Evolutionary conservation across 1,140 invertebrate species (phyloP).

Genomic region (Drosophila novamexicana): DNA sequence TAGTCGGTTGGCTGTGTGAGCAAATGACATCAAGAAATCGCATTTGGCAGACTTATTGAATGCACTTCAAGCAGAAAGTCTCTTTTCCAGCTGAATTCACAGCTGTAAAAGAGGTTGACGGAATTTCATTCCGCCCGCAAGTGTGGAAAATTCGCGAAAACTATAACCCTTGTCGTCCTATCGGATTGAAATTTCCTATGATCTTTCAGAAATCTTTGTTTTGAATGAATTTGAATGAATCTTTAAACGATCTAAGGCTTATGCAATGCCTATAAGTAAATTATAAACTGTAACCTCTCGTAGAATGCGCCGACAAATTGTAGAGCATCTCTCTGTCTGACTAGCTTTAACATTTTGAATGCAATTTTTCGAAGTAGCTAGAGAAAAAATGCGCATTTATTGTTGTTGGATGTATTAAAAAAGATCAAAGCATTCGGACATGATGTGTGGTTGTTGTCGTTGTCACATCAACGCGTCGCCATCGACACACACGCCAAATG

Average conservation of each 20-base stretch:
- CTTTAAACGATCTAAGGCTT: too few relatives aligned
- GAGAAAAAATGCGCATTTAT: conserved; percentile 23
- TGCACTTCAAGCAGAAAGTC: neutral
- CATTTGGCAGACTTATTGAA: neutral
- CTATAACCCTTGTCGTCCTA: too few relatives aligned
- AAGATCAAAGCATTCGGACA: conserved; percentile 67
- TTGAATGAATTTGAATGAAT: too few relatives aligned
- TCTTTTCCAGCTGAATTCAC: too few relatives aligned
- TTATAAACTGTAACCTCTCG: too few relatives aligned
- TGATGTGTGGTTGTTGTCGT: conserved; percentile 66
- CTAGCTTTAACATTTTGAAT: conserved; percentile 4
- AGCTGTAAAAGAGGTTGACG: too few relatives aligned
- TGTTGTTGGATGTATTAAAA: conserved; percentile 47
- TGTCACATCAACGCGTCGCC: conserved; percentile 79
- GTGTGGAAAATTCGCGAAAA: neutral
- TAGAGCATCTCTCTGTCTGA: neutral
- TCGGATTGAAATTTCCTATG: too few relatives aligned
- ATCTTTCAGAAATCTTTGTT: too few relatives aligned
- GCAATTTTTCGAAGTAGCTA: conserved; percentile 5
- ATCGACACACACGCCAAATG: conserved; percentile 56
- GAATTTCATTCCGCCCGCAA: neutral
- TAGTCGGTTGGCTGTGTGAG: conserved; percentile 62
- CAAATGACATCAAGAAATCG: conserved; percentile 2
- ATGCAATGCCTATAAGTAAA: too few relatives aligned
- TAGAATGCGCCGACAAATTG: neutral